Base-by-base conservation (phyloP, 2,113 vertebrate species). In the Laticauda laticaudata region DNA sequence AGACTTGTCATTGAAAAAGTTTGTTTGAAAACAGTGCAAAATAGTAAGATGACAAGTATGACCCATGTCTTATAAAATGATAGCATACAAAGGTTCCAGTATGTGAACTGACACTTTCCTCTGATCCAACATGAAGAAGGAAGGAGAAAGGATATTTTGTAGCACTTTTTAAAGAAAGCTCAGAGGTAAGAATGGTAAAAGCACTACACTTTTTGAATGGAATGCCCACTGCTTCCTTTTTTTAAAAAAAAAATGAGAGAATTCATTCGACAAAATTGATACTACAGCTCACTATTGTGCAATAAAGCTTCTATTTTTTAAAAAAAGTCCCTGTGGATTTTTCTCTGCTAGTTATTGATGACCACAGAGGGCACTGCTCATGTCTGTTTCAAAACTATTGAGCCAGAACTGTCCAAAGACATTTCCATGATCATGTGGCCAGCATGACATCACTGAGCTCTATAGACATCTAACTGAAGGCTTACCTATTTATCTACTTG, bases 11-110 rank as follows among this genome's bases (percentile, higher is more conserved):
- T 21, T 92, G 93, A 87, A 86, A 90, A 64, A 56, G 34, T 14
- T 43, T 48, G 3, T 48, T 90, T 90, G 55, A 89, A 94, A 87
- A 92, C 55, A 45, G 64, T 54, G 86, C 55, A 91, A 86, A 61
- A 89, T 15, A 39, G 43, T 55, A 86, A n/a, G 56, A 39, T 90
- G 81, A 90, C 88, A 92, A 94, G 57, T 26, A 34, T 59, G 87
- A 89, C 15, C 48, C 24, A 61, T 45, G 56, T 87, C 26, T 90
- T 89, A 64, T 92, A 45, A 89, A 89, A 85, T 86, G 86, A 81
- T 88, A 54, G 87, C 43, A 91, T 34, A 86, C 11, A 86, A 69
- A 55, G 87, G 48, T 64, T 55, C 39, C 21, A 48, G 9, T 9
- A 12, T 64, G 9, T 61, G 69, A 81, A 55, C 29, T 93, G 90